A percentile compares a stretch with the other conserved stretches of the same genome.
These are phyloP conservation scores for Montipora sp. DNA, from an alignment of 64 coral and sea anemone species.

Conservation along the genomic window DNA sequence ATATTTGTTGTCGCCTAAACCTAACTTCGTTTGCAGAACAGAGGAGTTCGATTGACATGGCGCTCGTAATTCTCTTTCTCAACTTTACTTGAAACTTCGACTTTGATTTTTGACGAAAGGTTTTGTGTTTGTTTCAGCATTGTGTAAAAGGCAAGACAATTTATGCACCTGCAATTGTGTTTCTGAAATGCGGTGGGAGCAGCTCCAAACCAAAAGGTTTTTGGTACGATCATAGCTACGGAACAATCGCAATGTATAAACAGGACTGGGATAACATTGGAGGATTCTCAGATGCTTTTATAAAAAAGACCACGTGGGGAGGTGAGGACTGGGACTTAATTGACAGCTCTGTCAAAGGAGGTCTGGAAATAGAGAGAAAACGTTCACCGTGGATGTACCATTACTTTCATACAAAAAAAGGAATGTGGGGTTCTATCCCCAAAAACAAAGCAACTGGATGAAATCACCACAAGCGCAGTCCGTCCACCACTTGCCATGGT, in stretches of 20 bases:
- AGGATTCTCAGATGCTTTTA: slow-evolving; percentile 10
- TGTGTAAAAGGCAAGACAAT: neutral
- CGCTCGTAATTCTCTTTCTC: no score
- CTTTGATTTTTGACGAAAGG: neutral
- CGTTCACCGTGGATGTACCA: slow-evolving; percentile 50
- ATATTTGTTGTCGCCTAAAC: no score
- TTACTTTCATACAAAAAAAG: slow-evolving; percentile 1
- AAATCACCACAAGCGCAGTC: no score
- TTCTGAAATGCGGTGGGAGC: neutral
- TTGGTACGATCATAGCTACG: neutral
- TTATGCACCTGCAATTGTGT: neutral
- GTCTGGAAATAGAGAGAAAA: slow-evolving; percentile 13
- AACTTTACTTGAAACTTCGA: no score
- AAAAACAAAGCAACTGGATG: no score
- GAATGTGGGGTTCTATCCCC: slow-evolving; percentile 25
- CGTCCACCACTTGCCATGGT: no score
- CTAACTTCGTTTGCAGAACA: no score
- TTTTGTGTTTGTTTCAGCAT: neutral
- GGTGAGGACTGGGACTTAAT: slow-evolving; percentile 53
- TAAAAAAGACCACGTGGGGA: slow-evolving; percentile 35
- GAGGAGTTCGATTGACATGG: no score
- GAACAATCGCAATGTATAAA: slow-evolving; percentile 55
- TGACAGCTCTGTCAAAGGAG: slow-evolving; percentile 3
- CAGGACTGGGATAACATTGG: slow-evolving; percentile 46
- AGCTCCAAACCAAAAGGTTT: neutral